Evolutionary conservation across 2,888 invertebrate genomes (phyloP).

Genomic region (Erebia epiphron): DNA sequence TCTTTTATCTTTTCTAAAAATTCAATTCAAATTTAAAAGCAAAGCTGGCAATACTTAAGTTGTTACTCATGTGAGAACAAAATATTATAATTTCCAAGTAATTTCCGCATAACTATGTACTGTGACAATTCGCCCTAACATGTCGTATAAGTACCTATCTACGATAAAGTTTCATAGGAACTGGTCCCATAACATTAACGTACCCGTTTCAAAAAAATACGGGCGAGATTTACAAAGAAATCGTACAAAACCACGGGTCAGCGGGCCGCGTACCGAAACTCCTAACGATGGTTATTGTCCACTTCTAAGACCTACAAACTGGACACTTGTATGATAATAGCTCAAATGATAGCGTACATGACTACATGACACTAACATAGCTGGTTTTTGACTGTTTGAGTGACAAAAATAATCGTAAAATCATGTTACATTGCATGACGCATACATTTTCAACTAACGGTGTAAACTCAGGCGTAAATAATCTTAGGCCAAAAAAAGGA

Average conservation of each 20-base stretch:
- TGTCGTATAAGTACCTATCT: not conserved
- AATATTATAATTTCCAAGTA: no score
- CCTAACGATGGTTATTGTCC: conserved; percentile 70
- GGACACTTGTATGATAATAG: conserved; percentile 19
- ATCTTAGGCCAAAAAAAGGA: no score
- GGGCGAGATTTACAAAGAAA: conserved; percentile 47
- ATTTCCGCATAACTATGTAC: conserved; percentile 1
- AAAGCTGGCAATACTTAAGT: not conserved
- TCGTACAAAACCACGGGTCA: conserved; percentile 54
- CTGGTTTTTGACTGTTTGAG: conserved; percentile 18
- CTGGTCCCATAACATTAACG: conserved; percentile 32
- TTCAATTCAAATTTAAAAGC: no score
- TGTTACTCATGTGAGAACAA: not conserved
- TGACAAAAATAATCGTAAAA: conserved; percentile 18
- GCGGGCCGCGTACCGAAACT: conserved; percentile 45
- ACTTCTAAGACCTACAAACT: conserved; percentile 38
- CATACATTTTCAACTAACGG: not conserved
- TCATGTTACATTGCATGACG: conserved; percentile 7
- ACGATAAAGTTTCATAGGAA: conserved; percentile 29
- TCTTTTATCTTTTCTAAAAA: no score
- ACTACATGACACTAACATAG: conserved; percentile 15
- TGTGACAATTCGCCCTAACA: not conserved
- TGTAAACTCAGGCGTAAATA: not conserved
- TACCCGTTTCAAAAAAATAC: conserved; percentile 31
- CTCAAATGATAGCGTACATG: conserved; percentile 28